A percentile compares a stretch with the other conserved stretches of the same genome.
These are phyloP conservation scores for Pimpla rufipes DNA, from an alignment of 2,888 invertebrate genomes.

Conservation along the genomic window DNA sequence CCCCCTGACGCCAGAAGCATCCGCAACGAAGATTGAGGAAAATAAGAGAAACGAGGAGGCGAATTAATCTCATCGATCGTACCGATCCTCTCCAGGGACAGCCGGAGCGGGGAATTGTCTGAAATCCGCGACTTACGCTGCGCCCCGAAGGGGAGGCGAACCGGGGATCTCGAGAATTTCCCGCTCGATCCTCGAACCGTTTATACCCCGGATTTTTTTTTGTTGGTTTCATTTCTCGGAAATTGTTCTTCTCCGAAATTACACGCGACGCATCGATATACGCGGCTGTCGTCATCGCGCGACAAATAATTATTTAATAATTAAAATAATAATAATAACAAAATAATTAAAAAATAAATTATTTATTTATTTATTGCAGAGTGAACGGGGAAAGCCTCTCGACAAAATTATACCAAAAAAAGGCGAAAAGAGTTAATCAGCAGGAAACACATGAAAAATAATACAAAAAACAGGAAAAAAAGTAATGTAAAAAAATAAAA, in stretches of 20 bases:
- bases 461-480: too few species aligned
- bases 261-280: too few species aligned
- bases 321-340: too few species aligned
- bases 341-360: too few species aligned
- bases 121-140: conserved; percentile 29
- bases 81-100: conserved; percentile 45
- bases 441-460: too few species aligned
- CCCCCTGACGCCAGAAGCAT: background rate
- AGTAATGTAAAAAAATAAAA: too few species aligned
- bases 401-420: too few species aligned
- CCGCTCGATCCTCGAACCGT: background rate
- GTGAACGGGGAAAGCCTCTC: too few species aligned
- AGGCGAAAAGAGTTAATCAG: too few species aligned
- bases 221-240: background rate
- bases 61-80: conserved; percentile 44
- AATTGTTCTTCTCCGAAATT: background rate
- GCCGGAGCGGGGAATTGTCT: conserved; percentile 6
- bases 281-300: too few species aligned
- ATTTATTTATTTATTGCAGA: too few species aligned
- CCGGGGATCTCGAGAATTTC: conserved; percentile 9
- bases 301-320: too few species aligned
- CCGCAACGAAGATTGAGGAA: conserved; percentile 12
- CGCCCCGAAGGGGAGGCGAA: background rate
- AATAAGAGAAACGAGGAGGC: conserved; percentile 43
- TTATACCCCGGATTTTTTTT: background rate